These are phyloP conservation scores for Liparis tanakae DNA, from an alignment of 2,797 vertebrate genomes.

Conservation along the genomic window DNA sequence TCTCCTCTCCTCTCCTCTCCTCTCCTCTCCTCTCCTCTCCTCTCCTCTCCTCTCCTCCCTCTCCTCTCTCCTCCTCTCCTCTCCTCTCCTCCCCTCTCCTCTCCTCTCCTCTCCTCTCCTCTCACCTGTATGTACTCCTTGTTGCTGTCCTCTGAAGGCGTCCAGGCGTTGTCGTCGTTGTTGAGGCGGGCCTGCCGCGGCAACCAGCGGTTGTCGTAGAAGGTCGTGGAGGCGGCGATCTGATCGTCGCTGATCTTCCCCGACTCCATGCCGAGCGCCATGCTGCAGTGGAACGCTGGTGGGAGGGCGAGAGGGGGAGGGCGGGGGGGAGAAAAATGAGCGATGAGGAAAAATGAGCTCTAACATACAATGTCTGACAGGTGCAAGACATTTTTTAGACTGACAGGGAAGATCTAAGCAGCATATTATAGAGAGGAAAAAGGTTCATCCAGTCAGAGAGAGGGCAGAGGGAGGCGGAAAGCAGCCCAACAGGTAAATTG, in stretches of 20 bases:
- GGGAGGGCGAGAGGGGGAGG: constrained; percentile 9
- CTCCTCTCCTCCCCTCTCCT: too few species aligned
- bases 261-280: constrained; percentile 93
- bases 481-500: constrained; percentile 58
- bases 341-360: neutral
- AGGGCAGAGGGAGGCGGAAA: constrained; percentile 29
- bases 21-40: constrained; percentile 1
- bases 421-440: constrained; percentile 15
- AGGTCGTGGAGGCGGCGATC: constrained; percentile 91
- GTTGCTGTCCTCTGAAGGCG: constrained; percentile 93
- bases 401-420: constrained; percentile 21
- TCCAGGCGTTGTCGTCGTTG: constrained; percentile 95
- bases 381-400: neutral
- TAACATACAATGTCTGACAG: neutral
- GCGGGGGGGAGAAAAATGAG: constrained; percentile 72
- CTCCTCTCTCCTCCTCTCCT: constrained; percentile 40
- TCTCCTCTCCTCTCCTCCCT: constrained; percentile 38
- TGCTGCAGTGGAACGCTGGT: constrained; percentile 93
- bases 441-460: constrained; percentile 36
- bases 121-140: constrained; percentile 96
- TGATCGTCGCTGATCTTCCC: constrained; percentile 95
- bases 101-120: constrained; percentile 1
- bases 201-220: constrained; percentile 91
- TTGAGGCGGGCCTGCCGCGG: constrained; percentile 95
- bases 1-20: constrained; percentile 1